A percentile compares a stretch with the other conserved stretches of the same genome.
phyloP scores from a whole-genome alignment of 1,140 invertebrate genomes.

The Callitettix versicolor region DNA sequence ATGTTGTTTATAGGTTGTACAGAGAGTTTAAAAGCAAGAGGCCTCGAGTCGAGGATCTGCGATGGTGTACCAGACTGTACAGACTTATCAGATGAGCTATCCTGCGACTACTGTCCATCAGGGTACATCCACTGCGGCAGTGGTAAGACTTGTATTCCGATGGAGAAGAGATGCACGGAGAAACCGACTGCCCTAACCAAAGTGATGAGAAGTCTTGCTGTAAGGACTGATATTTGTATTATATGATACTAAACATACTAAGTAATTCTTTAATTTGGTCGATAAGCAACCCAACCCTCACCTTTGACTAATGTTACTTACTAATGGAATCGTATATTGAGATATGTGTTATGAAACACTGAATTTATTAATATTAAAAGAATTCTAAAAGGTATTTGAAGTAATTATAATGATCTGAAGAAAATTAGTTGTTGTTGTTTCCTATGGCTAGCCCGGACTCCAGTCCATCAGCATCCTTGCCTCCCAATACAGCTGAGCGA shows the following conservation, averaged over 20 bases:
- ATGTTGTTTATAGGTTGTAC: constrained; percentile 21
- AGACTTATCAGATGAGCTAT: constrained; percentile 68
- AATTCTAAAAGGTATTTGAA: too few relatives aligned
- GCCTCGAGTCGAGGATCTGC: constrained; percentile 46
- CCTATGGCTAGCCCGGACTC: too few relatives aligned
- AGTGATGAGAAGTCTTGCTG: constrained; percentile 76
- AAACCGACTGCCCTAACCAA: constrained; percentile 70
- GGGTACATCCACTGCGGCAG: constrained; percentile 64
- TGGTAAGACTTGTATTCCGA: constrained; percentile 58
- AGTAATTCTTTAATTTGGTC: too few relatives aligned
- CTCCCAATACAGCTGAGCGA: too few relatives aligned
- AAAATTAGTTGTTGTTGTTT: too few relatives aligned
- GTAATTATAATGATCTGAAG: too few relatives aligned
- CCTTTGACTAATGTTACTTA: background rate
- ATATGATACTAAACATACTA: too few relatives aligned
- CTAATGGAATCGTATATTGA: too few relatives aligned
- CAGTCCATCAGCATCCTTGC: too few relatives aligned
- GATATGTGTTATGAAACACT: too few relatives aligned
- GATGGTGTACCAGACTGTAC: constrained; percentile 79
- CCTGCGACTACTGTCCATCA: constrained; percentile 62
- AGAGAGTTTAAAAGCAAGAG: constrained; percentile 20
- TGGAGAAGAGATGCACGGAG: constrained; percentile 62
- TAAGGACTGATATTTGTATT: constrained; percentile 39
- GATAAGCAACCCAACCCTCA: background rate
- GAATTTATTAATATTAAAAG: too few relatives aligned